A percentile compares a stretch with the other conserved stretches of the same genome.
Evolutionary conservation across 2,888 invertebrate species (phyloP).

Genomic region (Eretmocerus hayati): DNA sequence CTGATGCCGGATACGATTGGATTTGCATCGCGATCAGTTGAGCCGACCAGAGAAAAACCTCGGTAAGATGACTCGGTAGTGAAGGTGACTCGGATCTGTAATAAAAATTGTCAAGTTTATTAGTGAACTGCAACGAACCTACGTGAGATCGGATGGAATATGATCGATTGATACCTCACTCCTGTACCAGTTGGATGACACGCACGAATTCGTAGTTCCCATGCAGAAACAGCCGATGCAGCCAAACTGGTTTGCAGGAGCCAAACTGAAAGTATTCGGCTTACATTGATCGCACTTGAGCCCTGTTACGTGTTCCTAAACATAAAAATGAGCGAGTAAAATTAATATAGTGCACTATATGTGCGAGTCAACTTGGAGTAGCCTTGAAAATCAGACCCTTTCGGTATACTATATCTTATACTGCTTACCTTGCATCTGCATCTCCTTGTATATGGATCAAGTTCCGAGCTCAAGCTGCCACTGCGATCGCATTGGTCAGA

Average conservation of each 20-base stretch:
- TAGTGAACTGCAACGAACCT: not conserved
- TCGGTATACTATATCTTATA: no score
- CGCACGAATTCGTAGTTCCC: constrained; percentile 76
- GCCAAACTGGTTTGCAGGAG: constrained; percentile 71
- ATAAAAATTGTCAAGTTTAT: constrained; percentile 7
- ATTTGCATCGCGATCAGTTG: constrained; percentile 41
- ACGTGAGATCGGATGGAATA: not conserved
- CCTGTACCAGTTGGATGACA: constrained; percentile 70
- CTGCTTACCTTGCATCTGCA: constrained; percentile 64
- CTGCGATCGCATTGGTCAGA: constrained; percentile 61
- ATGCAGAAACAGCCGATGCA: constrained; percentile 96
- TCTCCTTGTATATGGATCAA: constrained; percentile 51
- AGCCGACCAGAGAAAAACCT: constrained; percentile 54
- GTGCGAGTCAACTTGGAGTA: no score
- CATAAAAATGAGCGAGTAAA: not conserved
- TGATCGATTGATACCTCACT: constrained; percentile 50
- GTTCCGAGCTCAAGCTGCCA: constrained; percentile 55
- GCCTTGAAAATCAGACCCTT: no score
- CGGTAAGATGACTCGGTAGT: constrained; percentile 47
- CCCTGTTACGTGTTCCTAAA: constrained; percentile 66
- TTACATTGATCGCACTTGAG: constrained; percentile 81
- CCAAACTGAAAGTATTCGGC: constrained; percentile 76
- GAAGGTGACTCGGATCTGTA: constrained; percentile 51
- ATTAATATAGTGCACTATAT: no score
- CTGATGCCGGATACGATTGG: constrained; percentile 50